Evolutionary conservation across 2,888 invertebrate species (phyloP).

Genomic region (Platypus cylindrus): DNA sequence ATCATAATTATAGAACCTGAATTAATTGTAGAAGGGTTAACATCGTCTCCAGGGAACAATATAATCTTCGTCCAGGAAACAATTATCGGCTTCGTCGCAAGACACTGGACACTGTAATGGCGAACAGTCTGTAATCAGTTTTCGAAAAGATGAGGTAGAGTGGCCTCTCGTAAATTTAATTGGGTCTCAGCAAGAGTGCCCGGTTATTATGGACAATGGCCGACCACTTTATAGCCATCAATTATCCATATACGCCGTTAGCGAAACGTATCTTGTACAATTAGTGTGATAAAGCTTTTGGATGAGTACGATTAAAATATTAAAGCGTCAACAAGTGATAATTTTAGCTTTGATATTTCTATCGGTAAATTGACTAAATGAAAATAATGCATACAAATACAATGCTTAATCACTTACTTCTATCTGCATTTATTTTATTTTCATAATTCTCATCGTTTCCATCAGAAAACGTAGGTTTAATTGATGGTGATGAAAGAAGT

Average conservation of each 20-base stretch:
- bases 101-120: conserved; percentile 18
- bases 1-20: conserved; percentile 6
- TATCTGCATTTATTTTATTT: too few relatives aligned
- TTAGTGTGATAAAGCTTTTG: conserved; percentile 18
- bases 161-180: conserved; percentile 22
- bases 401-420: too few relatives aligned
- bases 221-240: conserved; percentile 24
- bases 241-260: conserved; percentile 22
- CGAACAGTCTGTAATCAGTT: conserved; percentile 20
- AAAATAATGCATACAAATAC: too few relatives aligned
- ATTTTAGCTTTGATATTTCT: too few relatives aligned
- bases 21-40: conserved; percentile 15
- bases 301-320: conserved; percentile 20
- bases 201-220: conserved; percentile 20
- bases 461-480: too few relatives aligned
- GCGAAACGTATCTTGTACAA: conserved; percentile 20
- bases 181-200: conserved; percentile 21
- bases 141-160: conserved; percentile 21
- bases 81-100: conserved; percentile 15
- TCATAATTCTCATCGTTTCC: too few relatives aligned
- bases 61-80: conserved; percentile 17
- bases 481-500: too few relatives aligned
- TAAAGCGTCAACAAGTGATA: conserved; percentile 19
- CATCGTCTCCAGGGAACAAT: conserved; percentile 15
- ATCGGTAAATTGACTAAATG: too few relatives aligned